A percentile compares a stretch with the other conserved stretches of the same genome.
Evolutionary conservation across 2,797 vertebrate species (phyloP).

Genomic region (Vespertilio murinus): DNA sequence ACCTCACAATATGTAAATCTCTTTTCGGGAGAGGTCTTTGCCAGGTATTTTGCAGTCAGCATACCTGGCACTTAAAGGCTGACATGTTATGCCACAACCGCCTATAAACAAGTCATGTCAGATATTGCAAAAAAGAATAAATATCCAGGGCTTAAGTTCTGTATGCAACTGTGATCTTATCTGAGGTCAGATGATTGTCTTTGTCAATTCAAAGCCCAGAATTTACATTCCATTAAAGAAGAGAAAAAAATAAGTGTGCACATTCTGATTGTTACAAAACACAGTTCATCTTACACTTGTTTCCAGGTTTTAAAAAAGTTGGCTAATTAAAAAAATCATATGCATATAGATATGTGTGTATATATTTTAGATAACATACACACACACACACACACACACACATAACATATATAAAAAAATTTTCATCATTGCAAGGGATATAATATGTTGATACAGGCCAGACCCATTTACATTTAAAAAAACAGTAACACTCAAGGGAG

Average conservation of each 20-base stretch:
- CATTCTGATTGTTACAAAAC: neutral
- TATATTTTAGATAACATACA: neutral
- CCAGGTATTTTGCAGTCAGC: slow-evolving; percentile 1
- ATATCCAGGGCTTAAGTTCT: neutral
- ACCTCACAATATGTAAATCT: neutral
- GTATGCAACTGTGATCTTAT: neutral
- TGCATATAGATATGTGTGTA: neutral
- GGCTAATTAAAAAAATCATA: neutral
- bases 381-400: no score
- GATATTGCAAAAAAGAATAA: slow-evolving; percentile 18
- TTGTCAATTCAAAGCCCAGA: slow-evolving; percentile 12
- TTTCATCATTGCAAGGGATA: neutral
- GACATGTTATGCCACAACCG: neutral
- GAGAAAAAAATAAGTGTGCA: neutral
- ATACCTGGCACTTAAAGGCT: neutral
- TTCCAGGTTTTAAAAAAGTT: neutral
- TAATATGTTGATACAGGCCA: neutral
- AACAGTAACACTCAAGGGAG: neutral
- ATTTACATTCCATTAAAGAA: neutral
- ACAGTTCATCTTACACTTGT: neutral
- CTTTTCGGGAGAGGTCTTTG: neutral
- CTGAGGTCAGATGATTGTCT: neutral
- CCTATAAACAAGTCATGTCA: neutral
- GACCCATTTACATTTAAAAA: neutral
- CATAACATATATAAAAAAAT: neutral